phyloP scores from a whole-genome alignment of 2,797 vertebrate genomes.

The Emys orbicularis region DNA sequence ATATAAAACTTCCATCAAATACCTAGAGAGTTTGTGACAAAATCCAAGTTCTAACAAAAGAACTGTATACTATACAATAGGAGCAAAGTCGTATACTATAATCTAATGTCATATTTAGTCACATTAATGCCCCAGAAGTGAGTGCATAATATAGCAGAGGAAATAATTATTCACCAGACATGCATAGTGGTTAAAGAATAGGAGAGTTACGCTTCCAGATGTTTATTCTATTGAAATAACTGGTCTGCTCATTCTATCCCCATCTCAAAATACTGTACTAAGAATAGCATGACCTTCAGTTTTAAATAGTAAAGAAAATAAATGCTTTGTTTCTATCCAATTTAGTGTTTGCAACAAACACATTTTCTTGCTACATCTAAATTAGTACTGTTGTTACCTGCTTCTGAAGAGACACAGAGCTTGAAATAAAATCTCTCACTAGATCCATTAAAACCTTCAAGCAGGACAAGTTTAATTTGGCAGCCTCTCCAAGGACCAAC shows the following conservation, averaged over 20 bases:
- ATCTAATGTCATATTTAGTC: not conserved
- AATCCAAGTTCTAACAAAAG: not conserved
- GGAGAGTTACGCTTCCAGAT: not conserved
- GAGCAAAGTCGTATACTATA: not conserved
- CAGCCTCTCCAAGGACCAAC: constrained; percentile 74
- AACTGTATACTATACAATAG: not conserved
- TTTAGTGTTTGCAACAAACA: constrained; percentile 29
- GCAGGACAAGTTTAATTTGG: constrained; percentile 74
- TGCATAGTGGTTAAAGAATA: not conserved
- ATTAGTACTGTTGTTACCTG: constrained; percentile 59
- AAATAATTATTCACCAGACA: not conserved
- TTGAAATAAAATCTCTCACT: constrained; percentile 67
- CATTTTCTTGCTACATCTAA: not conserved
- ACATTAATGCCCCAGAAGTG: not conserved
- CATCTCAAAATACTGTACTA: not conserved
- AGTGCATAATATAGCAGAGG: not conserved
- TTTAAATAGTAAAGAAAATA: constrained; percentile 42
- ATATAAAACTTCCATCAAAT: not conserved
- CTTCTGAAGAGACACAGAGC: constrained; percentile 26
- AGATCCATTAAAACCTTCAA: constrained; percentile 77
- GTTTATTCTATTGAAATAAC: constrained; percentile 1
- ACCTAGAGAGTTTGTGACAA: not conserved
- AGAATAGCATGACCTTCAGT: constrained; percentile 5
- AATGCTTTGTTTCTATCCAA: not conserved
- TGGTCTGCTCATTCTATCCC: not conserved